Percentiles rank a stretch among this genome's conserved stretches.
Conservation (phyloP, 2,113 vertebrate species). For the Oreochromis niloticus region DNA sequence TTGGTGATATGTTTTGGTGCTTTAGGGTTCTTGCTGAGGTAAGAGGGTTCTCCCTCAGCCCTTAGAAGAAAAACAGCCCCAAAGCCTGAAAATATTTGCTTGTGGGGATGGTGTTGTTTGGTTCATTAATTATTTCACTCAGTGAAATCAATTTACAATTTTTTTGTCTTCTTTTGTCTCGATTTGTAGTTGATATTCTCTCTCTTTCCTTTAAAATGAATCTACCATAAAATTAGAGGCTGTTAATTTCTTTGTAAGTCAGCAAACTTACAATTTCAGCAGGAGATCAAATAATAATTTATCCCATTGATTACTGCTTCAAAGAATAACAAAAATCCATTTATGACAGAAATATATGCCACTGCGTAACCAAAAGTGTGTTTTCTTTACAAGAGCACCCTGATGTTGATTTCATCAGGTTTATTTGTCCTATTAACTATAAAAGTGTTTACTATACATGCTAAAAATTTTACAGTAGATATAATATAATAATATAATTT, state of each 20-base stretch:
- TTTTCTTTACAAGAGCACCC: neutral
- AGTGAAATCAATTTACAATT: neutral
- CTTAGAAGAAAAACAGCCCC: neutral
- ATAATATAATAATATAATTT: neutral
- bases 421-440: neutral
- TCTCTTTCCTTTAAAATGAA: neutral
- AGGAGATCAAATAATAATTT: neutral
- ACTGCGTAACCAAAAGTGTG: neutral
- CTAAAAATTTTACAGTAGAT: neutral
- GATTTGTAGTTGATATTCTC: neutral
- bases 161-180: neutral
- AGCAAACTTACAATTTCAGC: neutral
- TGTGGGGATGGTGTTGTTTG: neutral
- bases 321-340: neutral
- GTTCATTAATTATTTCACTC: neutral
- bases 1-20: neutral
- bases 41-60: neutral
- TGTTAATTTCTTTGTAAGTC: neutral
- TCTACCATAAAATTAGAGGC: neutral
- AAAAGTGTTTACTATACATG: neutral
- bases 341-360: fast-evolving
- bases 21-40: neutral
- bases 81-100: neutral
- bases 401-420: neutral
- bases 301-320: neutral